Evolutionary conservation across 2,113 vertebrate species (phyloP).

Genomic region (zebrafish (Danio rerio)): GRCz12tu NC_133199.1:2154501-2155000

Average conservation of each 20-base stretch:
- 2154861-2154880: background rate
- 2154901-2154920: background rate
- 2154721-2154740: constrained; percentile 24
- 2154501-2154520: constrained; percentile 65
- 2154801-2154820: background rate
- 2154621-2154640: constrained; percentile 38
- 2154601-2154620: constrained; percentile 52
- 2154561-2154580: constrained; percentile 65
- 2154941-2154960: too few species aligned
- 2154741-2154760: constrained; percentile 2
- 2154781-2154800: background rate
- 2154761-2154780: background rate
- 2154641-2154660: background rate
- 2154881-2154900: background rate
- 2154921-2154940: too few species aligned
- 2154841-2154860: background rate
- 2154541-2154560: constrained; percentile 63
- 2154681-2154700: constrained; percentile 16
- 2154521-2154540: constrained; percentile 74
- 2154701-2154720: constrained; percentile 20
- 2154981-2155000: too few species aligned
- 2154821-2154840: background rate
- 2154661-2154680: background rate
- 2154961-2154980: too few species aligned
- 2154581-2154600: constrained; percentile 67